These are phyloP conservation scores for Eremophila alpestris DNA, from an alignment of 2,797 vertebrate species.

Conservation along the genomic window DNA sequence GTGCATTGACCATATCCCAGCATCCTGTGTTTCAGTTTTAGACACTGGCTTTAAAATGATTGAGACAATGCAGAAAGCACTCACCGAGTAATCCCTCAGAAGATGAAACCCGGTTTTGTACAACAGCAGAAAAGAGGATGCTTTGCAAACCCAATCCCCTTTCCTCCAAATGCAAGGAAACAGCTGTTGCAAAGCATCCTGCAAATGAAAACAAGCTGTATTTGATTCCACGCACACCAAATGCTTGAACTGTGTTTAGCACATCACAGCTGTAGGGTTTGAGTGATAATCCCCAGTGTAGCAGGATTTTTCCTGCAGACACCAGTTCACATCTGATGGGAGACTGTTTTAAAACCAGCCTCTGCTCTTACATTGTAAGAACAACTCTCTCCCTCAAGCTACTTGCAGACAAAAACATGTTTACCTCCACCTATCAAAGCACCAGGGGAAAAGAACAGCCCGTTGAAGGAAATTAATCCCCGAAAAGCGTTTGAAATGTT, in stretches of 20 bases:
- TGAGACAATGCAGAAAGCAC: neutral
- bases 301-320: constrained; percentile 8
- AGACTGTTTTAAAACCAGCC: neutral
- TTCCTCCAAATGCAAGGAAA: neutral
- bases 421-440: constrained; percentile 52
- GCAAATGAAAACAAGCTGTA: neutral
- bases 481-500: neutral
- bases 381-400: constrained; percentile 28
- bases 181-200: neutral
- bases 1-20: neutral
- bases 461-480: constrained; percentile 45
- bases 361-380: neutral
- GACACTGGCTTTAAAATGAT: neutral
- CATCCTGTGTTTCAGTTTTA: neutral
- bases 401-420: constrained; percentile 37
- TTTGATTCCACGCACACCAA: rapidly evolving
- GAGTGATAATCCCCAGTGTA: neutral
- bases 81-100: neutral
- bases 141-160: neutral
- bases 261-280: neutral
- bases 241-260: constrained; percentile 36
- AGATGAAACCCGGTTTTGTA: neutral
- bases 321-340: constrained; percentile 24
- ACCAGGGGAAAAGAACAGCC: constrained; percentile 7
- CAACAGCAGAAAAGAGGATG: neutral